Conservation (phyloP, 2,888 invertebrate genomes). For the Marronus borbonicus region DNA sequence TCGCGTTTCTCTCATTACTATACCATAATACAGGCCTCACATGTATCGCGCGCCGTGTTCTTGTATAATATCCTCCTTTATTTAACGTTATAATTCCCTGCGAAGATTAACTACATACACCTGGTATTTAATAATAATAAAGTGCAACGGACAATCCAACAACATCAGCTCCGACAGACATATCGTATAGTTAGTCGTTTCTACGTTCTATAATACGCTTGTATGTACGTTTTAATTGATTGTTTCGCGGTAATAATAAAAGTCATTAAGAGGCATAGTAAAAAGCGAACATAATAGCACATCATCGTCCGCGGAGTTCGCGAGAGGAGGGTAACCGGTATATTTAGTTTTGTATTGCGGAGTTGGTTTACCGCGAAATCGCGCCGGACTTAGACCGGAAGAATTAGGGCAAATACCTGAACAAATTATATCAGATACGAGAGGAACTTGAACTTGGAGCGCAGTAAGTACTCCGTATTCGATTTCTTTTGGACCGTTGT, state of each 20-base stretch:
- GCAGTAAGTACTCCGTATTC: neutral
- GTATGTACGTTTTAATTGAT: neutral
- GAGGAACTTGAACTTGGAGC: constrained; percentile 25
- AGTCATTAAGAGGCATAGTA: neutral
- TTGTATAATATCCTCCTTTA: neutral
- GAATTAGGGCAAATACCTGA: constrained; percentile 45
- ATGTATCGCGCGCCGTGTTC: neutral
- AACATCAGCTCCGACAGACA: neutral
- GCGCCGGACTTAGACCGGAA: constrained; percentile 27
- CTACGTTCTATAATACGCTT: neutral
- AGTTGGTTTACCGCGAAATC: neutral
- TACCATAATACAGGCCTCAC: no score
- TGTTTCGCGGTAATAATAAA: neutral
- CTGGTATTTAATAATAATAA: constrained; percentile 15
- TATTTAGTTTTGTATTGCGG: neutral
- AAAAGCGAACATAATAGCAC: neutral
- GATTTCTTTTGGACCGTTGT: constrained; percentile 8
- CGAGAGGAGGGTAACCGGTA: neutral
- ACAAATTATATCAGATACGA: constrained; percentile 45
- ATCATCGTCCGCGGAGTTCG: neutral
- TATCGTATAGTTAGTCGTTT: neutral
- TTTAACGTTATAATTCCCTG: neutral
- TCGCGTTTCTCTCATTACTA: constrained; percentile 4
- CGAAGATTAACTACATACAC: neutral
- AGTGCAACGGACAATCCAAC: neutral